Percentiles rank a stretch among this genome's conserved stretches.
These are phyloP conservation scores for Sebastes matsubarae DNA, from an alignment of 2,797 vertebrate species.

Conservation along the genomic window DNA sequence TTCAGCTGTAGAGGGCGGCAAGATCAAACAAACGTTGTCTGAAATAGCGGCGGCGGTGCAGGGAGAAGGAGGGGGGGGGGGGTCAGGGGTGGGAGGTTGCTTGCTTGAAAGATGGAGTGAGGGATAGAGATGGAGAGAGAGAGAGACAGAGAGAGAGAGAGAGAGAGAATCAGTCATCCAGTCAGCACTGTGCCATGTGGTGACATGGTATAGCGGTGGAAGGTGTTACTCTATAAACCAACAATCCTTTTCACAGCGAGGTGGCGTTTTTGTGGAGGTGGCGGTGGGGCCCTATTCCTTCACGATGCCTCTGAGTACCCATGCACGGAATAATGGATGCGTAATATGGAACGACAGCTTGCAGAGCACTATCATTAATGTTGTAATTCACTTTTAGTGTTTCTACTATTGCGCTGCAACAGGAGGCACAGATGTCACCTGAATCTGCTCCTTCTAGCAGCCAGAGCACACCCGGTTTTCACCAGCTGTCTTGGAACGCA, in stretches of 20 bases:
- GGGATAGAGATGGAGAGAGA: conserved; percentile 49
- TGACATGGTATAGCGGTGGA: conserved; percentile 30
- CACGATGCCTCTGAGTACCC: conserved; percentile 71
- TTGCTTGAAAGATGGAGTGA: conserved; percentile 63
- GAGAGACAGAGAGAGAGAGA: conserved; percentile 35
- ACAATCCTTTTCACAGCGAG: conserved; percentile 32
- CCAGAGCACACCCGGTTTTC: conserved; percentile 72
- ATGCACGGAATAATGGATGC: conserved; percentile 73
- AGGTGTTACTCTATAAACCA: conserved; percentile 52
- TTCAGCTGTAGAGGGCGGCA: conserved; percentile 72
- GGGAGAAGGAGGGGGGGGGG: neutral
- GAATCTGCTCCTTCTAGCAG: conserved; percentile 74
- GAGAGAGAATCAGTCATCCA: conserved; percentile 64
- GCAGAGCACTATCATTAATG: conserved; percentile 81
- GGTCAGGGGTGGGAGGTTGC: conserved; percentile 49
- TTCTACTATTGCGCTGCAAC: conserved; percentile 76
- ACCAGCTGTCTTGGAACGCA: conserved; percentile 73
- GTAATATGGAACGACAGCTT: conserved; percentile 80
- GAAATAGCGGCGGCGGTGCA: conserved; percentile 38
- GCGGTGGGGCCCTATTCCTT: conserved; percentile 29
- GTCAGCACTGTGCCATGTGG: conserved; percentile 39
- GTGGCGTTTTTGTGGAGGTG: conserved; percentile 3
- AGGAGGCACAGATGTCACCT: conserved; percentile 82
- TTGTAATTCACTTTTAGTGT: conserved; percentile 82
- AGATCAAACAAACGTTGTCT: conserved; percentile 76